Conservation (phyloP, 2,113 vertebrate species). For the pig (Sus scrofa) region DNA sequence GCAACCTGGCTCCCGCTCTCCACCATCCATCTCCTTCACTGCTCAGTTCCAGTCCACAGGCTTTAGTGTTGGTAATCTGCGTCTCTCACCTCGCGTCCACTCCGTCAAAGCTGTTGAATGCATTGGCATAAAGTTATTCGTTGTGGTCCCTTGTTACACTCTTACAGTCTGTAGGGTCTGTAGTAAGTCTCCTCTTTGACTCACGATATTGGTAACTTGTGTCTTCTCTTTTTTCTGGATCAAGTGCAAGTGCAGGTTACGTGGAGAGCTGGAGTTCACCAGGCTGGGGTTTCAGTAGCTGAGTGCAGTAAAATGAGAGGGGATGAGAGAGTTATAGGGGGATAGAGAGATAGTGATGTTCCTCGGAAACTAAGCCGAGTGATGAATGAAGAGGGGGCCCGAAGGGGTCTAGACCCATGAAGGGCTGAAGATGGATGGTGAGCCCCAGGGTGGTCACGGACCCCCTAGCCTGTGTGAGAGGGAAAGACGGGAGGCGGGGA, state of each 20-base stretch:
- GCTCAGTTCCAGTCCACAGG: not conserved
- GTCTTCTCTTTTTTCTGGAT: not conserved
- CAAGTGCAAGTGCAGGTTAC: too few relatives aligned
- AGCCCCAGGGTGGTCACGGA: not conserved
- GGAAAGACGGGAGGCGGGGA: not conserved
- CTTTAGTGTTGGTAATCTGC: not conserved
- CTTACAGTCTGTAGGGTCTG: not conserved
- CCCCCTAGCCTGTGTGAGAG: accelerated
- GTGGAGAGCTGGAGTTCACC: not conserved
- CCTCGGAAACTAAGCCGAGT: not conserved
- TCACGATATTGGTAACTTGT: too few relatives aligned
- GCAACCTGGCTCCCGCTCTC: not conserved
- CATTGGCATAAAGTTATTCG: not conserved
- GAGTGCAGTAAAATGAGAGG: not conserved
- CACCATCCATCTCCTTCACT: not conserved
- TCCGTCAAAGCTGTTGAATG: not conserved
- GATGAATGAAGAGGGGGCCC: accelerated
- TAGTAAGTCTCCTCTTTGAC: not conserved
- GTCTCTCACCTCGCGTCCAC: not conserved
- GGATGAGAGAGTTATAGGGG: too few relatives aligned
- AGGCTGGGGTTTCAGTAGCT: not conserved
- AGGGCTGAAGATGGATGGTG: accelerated
- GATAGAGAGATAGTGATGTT: accelerated
- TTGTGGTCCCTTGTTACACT: not conserved
- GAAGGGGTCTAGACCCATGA: not conserved